phyloP scores from a whole-genome alignment of 92 coral and sea anemone species.

The Actinostola sp. region DNA sequence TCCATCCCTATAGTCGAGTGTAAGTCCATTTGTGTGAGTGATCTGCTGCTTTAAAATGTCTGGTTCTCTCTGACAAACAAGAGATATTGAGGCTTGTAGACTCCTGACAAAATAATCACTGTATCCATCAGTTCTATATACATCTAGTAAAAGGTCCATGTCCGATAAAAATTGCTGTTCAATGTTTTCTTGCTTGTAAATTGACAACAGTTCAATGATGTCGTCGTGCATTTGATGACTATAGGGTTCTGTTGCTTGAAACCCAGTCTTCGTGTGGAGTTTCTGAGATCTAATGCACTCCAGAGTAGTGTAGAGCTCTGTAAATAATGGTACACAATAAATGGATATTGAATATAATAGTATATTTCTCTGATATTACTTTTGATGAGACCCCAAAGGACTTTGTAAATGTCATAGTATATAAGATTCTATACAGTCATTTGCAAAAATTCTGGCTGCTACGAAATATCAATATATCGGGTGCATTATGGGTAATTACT shows the following conservation, averaged over 20 bases:
- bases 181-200: constrained; percentile 62
- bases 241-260: constrained; percentile 58
- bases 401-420: no score
- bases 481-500: no score
- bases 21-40: constrained; percentile 16
- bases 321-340: constrained; percentile 4
- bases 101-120: constrained; percentile 72
- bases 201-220: constrained; percentile 60
- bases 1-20: constrained; percentile 14
- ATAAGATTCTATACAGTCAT: no score
- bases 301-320: constrained; percentile 76
- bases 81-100: constrained; percentile 59
- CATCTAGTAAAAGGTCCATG: constrained; percentile 62
- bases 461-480: no score
- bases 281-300: constrained; percentile 62
- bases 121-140: constrained; percentile 69
- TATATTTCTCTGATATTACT: no score
- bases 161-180: constrained; percentile 54
- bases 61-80: background rate
- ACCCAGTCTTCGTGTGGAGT: constrained; percentile 36
- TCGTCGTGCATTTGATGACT: constrained; percentile 60
- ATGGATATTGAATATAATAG: background rate
- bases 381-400: no score
- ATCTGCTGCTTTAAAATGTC: constrained; percentile 5
- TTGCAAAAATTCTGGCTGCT: no score